Conservation (phyloP, 2,797 vertebrate genomes). For the Jordanella pulchra region DNA sequence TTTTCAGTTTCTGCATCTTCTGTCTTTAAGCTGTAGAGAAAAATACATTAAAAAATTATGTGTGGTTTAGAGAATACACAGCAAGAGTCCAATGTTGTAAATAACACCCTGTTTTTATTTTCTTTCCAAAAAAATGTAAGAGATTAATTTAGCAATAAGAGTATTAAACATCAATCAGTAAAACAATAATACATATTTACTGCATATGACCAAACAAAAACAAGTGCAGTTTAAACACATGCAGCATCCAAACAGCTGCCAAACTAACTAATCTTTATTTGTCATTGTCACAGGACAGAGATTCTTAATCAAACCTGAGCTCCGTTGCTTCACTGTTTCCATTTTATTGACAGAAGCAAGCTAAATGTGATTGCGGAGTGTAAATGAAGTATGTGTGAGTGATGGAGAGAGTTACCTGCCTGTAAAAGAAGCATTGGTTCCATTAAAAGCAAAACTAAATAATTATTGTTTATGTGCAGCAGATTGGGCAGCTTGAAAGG, state of each 20-base stretch:
- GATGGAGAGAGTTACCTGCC: constrained; percentile 23
- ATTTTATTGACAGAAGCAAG: constrained; percentile 42
- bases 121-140: not conserved
- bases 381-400: constrained; percentile 11
- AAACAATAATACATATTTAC: not conserved
- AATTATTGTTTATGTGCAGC: constrained; percentile 70
- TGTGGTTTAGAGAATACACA: not conserved
- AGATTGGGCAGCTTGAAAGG: constrained; percentile 76
- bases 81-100: not conserved
- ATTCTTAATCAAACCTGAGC: constrained; percentile 73
- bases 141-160: not conserved
- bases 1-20: not conserved
- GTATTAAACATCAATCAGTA: not conserved
- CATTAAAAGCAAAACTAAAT: constrained; percentile 56
- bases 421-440: constrained; percentile 50
- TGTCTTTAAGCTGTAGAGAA: not conserved
- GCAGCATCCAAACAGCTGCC: constrained; percentile 15
- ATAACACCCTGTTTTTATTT: not conserved
- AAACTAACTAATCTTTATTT: constrained; percentile 62
- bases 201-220: not conserved
- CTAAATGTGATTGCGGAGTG: constrained; percentile 28
- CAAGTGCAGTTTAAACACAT: not conserved
- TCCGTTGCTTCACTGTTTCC: constrained; percentile 48
- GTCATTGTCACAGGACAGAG: constrained; percentile 61
- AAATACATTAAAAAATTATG: not conserved